Evolutionary conservation across 2,797 vertebrate species (phyloP), one percentile per base, ranked within the genome.

Genomic region (Karalla daura): DNA sequence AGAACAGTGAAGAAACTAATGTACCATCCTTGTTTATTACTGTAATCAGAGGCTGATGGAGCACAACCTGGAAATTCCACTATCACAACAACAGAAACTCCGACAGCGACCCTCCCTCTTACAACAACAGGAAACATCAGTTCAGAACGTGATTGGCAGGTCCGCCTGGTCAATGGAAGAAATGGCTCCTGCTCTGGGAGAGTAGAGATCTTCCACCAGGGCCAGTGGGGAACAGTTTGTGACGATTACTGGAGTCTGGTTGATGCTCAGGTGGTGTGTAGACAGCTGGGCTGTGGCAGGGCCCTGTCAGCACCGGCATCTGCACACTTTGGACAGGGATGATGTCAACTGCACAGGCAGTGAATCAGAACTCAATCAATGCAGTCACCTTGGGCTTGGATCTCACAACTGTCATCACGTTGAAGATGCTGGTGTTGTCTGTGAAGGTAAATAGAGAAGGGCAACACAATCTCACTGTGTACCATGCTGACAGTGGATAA

Each of bases 171-270:
- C 10, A 65, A 84, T 0, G 84, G 86, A 41, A 9, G 28, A 30
- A 61, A 74, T 73, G 27, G 40, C 28, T 78, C 55, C 55, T 87
- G 84, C 78, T 70, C 86, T 43, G 88, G 88, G n/a, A 76, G 88
- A 55, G 86, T 89, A 11, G 90, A 90, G 81, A 12, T 90, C 76
- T 84, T 79, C 65, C 70, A 74, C 32, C 7, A 1, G 14, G 83
- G 83, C 25, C 73, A 13, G 45, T 91, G 87, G 88, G 88, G 87
- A n/a, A 86, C 86, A 0, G 85, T 88, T 59, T 91, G 88, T 65
- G 85, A 88, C 13, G 78, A 91, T 21, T 0, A 0, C 44, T 90
- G 89, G 89, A 63, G 46, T 40, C 15, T 85, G 68, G 4, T 6
- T 1, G 68, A 86, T 65, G 86, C 86, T 13, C 41, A 78, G 28